Conservation (phyloP, 37 sponge, comb jelly and placozoan genomes). For the Sycon ciliatum region DNA sequence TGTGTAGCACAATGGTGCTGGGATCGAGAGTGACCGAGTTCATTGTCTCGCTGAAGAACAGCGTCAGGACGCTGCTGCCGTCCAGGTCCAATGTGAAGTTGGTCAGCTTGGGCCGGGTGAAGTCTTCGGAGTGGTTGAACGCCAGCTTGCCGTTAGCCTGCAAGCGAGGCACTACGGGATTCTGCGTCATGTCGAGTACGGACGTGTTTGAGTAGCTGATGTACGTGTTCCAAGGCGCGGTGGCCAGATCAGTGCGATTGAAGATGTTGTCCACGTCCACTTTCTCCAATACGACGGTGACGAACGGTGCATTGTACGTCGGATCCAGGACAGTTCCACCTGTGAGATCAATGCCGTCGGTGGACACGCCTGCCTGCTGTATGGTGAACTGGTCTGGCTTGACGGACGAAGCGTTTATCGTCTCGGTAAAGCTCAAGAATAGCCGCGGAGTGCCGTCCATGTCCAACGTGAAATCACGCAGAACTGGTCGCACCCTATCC, state of each 20-base stretch:
- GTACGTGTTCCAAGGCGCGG: constrained; percentile 46
- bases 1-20: too few relatives aligned
- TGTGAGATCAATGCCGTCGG: constrained; percentile 37
- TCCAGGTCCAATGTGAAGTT: too few relatives aligned
- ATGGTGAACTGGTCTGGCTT: neutral
- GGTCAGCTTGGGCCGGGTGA: constrained; percentile 51
- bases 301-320: too few relatives aligned
- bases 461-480: constrained; percentile 20
- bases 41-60: constrained; percentile 21
- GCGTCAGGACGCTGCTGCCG: too few relatives aligned
- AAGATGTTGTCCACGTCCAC: constrained; percentile 65
- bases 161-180: constrained; percentile 10
- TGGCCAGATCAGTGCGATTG: constrained; percentile 40
- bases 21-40: neutral
- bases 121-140: constrained; percentile 31
- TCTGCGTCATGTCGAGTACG: constrained; percentile 57
- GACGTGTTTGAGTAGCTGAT: constrained; percentile 17
- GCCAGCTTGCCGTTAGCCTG: constrained; percentile 18
- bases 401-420: constrained; percentile 1
- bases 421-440: constrained; percentile 24
- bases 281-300: constrained; percentile 34
- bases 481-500: constrained; percentile 17
- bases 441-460: too few relatives aligned
- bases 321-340: constrained; percentile 14
- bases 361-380: constrained; percentile 18